Base-by-base conservation (phyloP, 2,113 vertebrate genomes). In the Gnathonemus echidnorhynchus region DNA sequence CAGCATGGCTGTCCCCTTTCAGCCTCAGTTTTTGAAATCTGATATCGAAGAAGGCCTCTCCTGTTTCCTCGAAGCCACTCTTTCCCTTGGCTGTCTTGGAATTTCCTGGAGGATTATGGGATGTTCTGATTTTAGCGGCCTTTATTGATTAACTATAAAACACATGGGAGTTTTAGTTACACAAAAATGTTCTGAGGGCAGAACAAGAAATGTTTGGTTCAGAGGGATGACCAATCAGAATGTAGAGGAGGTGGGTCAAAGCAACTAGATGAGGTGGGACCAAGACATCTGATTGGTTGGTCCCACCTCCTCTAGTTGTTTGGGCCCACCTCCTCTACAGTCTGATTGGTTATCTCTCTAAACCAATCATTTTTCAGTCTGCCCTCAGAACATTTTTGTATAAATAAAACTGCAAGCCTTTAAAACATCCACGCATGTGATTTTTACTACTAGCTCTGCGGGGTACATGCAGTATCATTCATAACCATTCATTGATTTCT, bases 61-160 rank as follows among this genome's bases (percentile, higher is more conserved):
- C 70, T 11, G 31, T 77, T 39, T 77, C 11, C 31, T 39, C 10
- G 31, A 74, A 74, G 13, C 70, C 31, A 21, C 70, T 74, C 27
- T 39, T 77, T 39, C 31, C 15, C 70, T 17, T 39, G 31, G 31
- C 70, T 77, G 11, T 77, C 35, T 31, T 70, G 24, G 11, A 27
- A 35, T 39, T 77, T 5, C 31, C 31, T 77, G 74, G n/a, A 39
- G 74, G 74, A 19, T 80, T 80, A 88, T 39, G 89, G 66, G 80
- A 50, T 53, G 52, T 35, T 83, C 77, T 83, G 74, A 85, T 84
- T 85, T 24, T 9, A 86, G 77, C 52, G 15, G 24, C 8, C 88
- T 52, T 87, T 87, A 92, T 87, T 39, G 88, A 89, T 89, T 89
- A 46, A 58, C 31, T 87, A 91, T 86, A 91, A 90, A 58, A 39